Base-by-base conservation (phyloP, 2,113 vertebrate genomes). In the Peromyscus californicus region DNA sequence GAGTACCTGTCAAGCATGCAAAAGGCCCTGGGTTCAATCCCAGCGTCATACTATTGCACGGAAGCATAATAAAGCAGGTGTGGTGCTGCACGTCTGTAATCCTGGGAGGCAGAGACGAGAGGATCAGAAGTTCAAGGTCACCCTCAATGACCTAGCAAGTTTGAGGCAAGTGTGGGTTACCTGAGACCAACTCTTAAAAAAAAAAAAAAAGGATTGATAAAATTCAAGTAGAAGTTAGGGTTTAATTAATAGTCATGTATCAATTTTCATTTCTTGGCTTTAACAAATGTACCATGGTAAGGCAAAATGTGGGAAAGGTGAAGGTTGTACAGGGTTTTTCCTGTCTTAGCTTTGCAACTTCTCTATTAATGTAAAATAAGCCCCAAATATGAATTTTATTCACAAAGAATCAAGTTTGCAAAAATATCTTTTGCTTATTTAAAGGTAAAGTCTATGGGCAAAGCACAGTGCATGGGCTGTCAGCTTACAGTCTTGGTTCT, bases 381-480 rank as follows among this genome's bases (percentile, higher is more conserved):
- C 48, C n/a, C 65, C 70, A 89, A 92, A 85, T 75, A 61, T 76
- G 29, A 83, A 21, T 15, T 45, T 57, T 42, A 61, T 80, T 89
- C 63, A 74, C 59, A 92, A 88, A 90, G 45, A 87, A 90, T 22
- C 31, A 90, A 95, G 5, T 85, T 42, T 48, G n/a, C 74, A 39
- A 90, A 95, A 93, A 72, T 45, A 65, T 5, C 86, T 72, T n/a
- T 91, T 93, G n/a, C 24, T 69, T 90, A 51, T 79, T 87, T 94
- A 83, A 93, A 94, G 93, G 57, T 39, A 59, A 36, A 61, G 5
- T 29, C 65, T 67, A 22, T 15, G 5, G 39, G 16, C 22, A 59
- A 95, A 85, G 86, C 91, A 36, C 76, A 8, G 19, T 33, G 13
- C 7, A 19, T 19, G 6, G 33, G 33, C n/a, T 16, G 42, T n/a